Conservation (phyloP, 2,113 vertebrate species). For the Oncorhynchus tshawytscha region DNA sequence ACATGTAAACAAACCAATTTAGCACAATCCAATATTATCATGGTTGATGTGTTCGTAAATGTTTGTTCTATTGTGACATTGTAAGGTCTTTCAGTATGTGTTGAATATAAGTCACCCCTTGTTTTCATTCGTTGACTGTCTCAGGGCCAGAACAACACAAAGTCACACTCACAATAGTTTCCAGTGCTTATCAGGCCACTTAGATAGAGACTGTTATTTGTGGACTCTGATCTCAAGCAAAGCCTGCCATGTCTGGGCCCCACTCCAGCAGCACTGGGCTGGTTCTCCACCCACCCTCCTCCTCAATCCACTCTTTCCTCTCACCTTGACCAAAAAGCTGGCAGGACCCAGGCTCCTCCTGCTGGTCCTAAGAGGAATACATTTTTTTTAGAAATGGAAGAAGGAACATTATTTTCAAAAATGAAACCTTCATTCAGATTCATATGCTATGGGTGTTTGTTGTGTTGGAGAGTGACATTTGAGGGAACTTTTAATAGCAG, state of each 20-base stretch:
- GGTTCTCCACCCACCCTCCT: neutral
- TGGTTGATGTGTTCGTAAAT: too few species aligned
- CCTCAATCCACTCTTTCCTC: constrained; percentile 3
- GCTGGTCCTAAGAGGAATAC: constrained; percentile 73
- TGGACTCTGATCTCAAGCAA: constrained; percentile 34
- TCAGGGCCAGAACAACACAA: constrained; percentile 5
- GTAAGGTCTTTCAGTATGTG: neutral
- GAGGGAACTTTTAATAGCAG: too few species aligned
- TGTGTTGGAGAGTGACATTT: too few species aligned
- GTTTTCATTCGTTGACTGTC: neutral
- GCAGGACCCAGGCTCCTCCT: constrained; percentile 64
- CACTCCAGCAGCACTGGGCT: constrained; percentile 47
- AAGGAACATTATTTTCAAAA: neutral
- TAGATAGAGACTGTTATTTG: constrained; percentile 42
- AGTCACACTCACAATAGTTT: constrained; percentile 44
- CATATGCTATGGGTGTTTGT: too few species aligned
- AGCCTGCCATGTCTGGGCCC: constrained; percentile 23
- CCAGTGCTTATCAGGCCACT: constrained; percentile 49
- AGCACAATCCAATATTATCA: too few species aligned
- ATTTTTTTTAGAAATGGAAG: neutral
- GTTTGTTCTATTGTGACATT: neutral
- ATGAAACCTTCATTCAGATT: too few species aligned
- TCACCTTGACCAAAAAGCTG: constrained; percentile 68
- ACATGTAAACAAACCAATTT: too few species aligned
- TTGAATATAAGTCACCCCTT: neutral